Conservation (phyloP, 35 echinoderm and acorn worm species). For the Diadema setosum region DNA sequence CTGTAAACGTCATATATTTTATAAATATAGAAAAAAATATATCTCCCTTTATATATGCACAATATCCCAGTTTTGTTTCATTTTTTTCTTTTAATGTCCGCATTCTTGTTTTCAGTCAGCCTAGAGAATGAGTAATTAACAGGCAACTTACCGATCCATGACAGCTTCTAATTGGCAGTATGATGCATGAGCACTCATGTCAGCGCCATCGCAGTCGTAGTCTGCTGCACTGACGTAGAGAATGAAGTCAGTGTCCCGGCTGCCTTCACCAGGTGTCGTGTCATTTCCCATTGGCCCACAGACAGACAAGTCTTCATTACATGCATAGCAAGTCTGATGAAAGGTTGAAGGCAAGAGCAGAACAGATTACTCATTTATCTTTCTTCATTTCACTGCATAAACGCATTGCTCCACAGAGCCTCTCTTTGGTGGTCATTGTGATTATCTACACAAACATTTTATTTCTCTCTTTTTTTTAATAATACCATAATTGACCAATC, state of each 20-base stretch:
- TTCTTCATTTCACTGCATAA: neutral
- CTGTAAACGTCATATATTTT: no score
- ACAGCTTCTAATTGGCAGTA: conserved; percentile 78
- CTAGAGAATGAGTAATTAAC: neutral
- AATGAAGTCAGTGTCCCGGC: conserved; percentile 72
- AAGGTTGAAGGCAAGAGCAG: neutral
- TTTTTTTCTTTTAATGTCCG: neutral
- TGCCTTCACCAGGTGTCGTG: conserved; percentile 38
- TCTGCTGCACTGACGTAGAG: conserved; percentile 76
- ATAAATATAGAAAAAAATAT: no score
- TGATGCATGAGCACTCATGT: conserved; percentile 85
- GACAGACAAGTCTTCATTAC: conserved; percentile 3
- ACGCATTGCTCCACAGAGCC: neutral
- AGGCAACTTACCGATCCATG: conserved; percentile 59
- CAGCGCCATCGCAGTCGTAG: conserved; percentile 18
- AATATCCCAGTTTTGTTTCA: neutral
- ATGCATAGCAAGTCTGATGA: conserved; percentile 71
- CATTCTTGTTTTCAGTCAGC: neutral
- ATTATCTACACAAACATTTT: no score
- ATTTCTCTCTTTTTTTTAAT: no score
- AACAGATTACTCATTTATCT: neutral
- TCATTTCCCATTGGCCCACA: neutral
- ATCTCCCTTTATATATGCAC: no score
- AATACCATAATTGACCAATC: no score
- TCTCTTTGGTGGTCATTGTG: no score